Conservation (phyloP, 2,888 invertebrate genomes). For the Euproctis similis region DNA sequence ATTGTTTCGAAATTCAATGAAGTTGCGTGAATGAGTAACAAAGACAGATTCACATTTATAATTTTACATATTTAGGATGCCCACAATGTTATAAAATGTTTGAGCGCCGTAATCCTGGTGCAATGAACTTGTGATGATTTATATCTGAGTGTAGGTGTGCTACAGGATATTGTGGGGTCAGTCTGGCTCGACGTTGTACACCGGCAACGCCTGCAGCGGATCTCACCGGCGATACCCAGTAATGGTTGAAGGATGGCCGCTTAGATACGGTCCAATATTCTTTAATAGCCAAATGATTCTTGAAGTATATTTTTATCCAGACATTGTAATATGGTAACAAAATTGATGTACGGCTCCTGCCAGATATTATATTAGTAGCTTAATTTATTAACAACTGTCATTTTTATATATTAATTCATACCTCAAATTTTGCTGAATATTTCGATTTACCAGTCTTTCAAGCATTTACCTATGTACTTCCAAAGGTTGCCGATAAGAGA, state of each 20-base stretch:
- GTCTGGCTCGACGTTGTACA: constrained; percentile 32
- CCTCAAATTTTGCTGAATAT: too few species aligned
- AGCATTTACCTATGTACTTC: too few species aligned
- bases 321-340: constrained; percentile 12
- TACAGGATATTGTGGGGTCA: constrained; percentile 43
- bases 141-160: constrained; percentile 18
- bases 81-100: neutral
- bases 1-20: too few species aligned
- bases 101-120: constrained; percentile 24
- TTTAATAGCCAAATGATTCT: constrained; percentile 9
- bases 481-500: too few species aligned
- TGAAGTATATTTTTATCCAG: constrained; percentile 4
- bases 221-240: constrained; percentile 39
- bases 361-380: too few species aligned
- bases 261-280: constrained; percentile 18
- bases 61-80: too few species aligned
- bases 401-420: too few species aligned
- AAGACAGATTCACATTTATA: too few species aligned
- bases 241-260: constrained; percentile 22
- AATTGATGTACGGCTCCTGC: too few species aligned
- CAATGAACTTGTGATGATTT: constrained; percentile 53
- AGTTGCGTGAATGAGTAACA: too few species aligned
- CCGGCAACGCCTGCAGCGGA: constrained; percentile 42
- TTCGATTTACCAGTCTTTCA: too few species aligned
- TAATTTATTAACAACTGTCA: too few species aligned